Conservation (phyloP, 2,888 invertebrate species). For the Phyto melanocephala region DNA sequence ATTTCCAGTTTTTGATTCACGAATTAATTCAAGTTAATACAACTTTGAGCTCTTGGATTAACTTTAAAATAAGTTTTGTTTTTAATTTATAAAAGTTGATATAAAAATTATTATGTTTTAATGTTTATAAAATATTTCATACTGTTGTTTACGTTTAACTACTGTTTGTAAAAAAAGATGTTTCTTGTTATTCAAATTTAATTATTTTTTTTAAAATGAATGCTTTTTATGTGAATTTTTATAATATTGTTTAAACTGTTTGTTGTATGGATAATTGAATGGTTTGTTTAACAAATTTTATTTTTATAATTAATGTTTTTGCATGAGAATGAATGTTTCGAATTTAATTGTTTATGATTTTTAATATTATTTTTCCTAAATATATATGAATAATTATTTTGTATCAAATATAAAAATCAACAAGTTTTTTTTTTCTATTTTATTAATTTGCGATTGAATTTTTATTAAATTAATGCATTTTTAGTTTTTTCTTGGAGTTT, state of each 20-base stretch:
- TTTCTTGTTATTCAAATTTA: background rate
- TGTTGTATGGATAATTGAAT: background rate
- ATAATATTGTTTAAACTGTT: constrained; percentile 1
- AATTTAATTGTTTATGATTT: background rate
- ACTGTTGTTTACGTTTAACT: background rate
- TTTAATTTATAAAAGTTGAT: background rate
- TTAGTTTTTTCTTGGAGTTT: constrained; percentile 23
- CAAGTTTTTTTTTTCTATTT: constrained; percentile 72
- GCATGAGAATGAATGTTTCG: background rate
- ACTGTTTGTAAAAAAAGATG: constrained; percentile 11
- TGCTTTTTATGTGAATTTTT: background rate
- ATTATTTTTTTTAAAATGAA: too few species aligned
- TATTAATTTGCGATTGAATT: constrained; percentile 35
- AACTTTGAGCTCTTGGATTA: background rate
- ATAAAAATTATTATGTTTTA: constrained; percentile 13
- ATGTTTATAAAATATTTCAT: constrained; percentile 12
- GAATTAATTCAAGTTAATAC: too few species aligned
- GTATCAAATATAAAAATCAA: constrained; percentile 80
- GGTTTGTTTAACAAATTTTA: background rate
- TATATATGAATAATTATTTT: constrained; percentile 70
- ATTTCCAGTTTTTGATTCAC: too few species aligned
- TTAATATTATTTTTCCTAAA: constrained; percentile 47
- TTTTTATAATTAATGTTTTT: constrained; percentile 12
- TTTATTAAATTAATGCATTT: constrained; percentile 23
- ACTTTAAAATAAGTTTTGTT: background rate